These are phyloP conservation scores for Pollenia labialis DNA, from an alignment of 2,888 invertebrate genomes.

Conservation along the genomic window DNA sequence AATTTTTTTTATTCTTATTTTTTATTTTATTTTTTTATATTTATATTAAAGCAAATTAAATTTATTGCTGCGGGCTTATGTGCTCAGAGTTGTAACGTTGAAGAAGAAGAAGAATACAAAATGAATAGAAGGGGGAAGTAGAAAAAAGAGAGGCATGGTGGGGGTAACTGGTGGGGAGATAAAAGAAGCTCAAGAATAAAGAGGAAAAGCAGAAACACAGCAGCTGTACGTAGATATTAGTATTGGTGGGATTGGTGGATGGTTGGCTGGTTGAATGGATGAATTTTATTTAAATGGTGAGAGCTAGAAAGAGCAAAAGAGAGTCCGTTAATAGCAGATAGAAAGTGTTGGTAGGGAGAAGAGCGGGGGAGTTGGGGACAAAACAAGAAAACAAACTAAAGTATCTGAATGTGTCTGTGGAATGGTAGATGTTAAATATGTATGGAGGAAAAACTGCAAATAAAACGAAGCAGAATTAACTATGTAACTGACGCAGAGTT, in stretches of 20 bases:
- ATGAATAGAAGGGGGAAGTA: constrained; percentile 33
- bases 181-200: constrained; percentile 70
- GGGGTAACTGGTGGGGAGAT: constrained; percentile 60
- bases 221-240: constrained; percentile 68
- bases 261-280: constrained; percentile 36
- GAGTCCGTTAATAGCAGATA: not conserved
- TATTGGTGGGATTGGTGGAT: constrained; percentile 52
- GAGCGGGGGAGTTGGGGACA: constrained; percentile 24
- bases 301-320: constrained; percentile 41
- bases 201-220: constrained; percentile 69
- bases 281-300: constrained; percentile 53
- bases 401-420: constrained; percentile 29
- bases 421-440: constrained; percentile 24
- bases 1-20: constrained; percentile 67
- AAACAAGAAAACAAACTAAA: constrained; percentile 69
- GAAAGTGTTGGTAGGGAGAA: not conserved
- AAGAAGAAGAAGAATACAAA: constrained; percentile 39
- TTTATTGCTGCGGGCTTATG: constrained; percentile 75
- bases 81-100: constrained; percentile 74
- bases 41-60: constrained; percentile 74
- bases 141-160: constrained; percentile 49
- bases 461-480: constrained; percentile 36
- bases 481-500: constrained; percentile 33
- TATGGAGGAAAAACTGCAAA: constrained; percentile 51
- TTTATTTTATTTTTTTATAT: constrained; percentile 51